Base-by-base conservation (phyloP, 2,797 vertebrate species). In the Botia kubotai region DNA sequence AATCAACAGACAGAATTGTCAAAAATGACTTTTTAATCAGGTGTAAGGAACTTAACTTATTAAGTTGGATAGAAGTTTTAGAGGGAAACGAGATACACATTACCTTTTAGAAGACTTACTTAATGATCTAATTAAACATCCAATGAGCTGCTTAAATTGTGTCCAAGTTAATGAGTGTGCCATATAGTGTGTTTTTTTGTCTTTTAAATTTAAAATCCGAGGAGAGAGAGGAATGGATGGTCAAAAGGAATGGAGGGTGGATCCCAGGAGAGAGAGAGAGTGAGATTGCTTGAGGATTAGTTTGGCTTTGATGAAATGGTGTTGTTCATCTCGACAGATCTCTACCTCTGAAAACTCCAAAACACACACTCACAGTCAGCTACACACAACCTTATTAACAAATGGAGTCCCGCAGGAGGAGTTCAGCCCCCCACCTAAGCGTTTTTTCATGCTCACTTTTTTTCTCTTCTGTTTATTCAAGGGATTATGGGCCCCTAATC, bases 401-500 rank as follows among this genome's bases (percentile, higher is more conserved):
- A 80, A 80, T 80, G 79, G 79, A 74, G 53, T 80, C 62, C 68
- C 13, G 39, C 33, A 72, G 58, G 72, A 81, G 39, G 48, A 85
- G 63, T 81, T 71, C 73, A 79, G 62, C 62, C 79, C 83, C 75
- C 87, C 86, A 90, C 88, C 46, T 79, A 85, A 50, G 57, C 14
- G 43, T 71, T 71, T 83, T 83, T 66, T 71, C 80, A 86, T 86
- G 87, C 86, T 86, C 89, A 82, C 72, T 39, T 89, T 91, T 90
- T 84, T 62, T 12, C 46, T 12, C 46, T 21, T 23, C 76, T 91
- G 91, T 95, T 93, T 93, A 93, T 92, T 91, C 93, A 89, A 81
- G 76, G 92, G 94, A 95, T 95, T 95, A 95, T 88, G 83, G 88
- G 66, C 86, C 86, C 87, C 86, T 94, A 95, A 95, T 95, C 94